phyloP scores from a whole-genome alignment of 1,140 invertebrate genomes.

The Phthorimaea operculella region DNA sequence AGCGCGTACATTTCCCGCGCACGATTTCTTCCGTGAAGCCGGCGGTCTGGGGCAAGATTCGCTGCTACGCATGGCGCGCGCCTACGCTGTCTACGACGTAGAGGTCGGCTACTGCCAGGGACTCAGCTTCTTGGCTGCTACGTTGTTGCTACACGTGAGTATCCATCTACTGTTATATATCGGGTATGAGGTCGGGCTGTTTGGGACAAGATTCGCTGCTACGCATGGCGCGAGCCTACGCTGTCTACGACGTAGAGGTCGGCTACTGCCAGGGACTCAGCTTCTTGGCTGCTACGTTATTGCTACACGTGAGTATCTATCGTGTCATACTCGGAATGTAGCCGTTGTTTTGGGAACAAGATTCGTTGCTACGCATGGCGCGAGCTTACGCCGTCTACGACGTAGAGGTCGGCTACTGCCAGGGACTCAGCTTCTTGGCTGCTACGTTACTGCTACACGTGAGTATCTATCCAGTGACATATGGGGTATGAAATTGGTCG shows the following conservation, averaged over 20 bases:
- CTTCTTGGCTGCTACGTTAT: constrained; percentile 93
- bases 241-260: constrained; percentile 96
- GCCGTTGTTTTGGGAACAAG: constrained; percentile 90
- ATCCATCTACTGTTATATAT: too few species aligned
- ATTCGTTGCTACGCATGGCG: constrained; percentile 94
- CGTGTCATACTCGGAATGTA: too few species aligned
- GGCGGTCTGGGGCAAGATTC: constrained; percentile 94
- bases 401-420: constrained; percentile 97
- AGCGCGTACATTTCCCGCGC: constrained; percentile 97
- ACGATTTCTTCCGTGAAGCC: constrained; percentile 96
- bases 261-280: constrained; percentile 99
- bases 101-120: constrained; percentile 99
- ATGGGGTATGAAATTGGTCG: too few species aligned
- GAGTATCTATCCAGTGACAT: too few species aligned
- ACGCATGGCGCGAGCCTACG: constrained; percentile 96
- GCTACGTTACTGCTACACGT: constrained; percentile 95
- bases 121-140: constrained; percentile 95
- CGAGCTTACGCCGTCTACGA: constrained; percentile 98
- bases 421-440: constrained; percentile 96
- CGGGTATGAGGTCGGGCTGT: too few species aligned
- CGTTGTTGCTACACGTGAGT: constrained; percentile 93
- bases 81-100: constrained; percentile 96
- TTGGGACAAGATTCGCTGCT: constrained; percentile 94
- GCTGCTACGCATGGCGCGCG: constrained; percentile 94
- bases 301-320: constrained; percentile 94